These are phyloP conservation scores for Euthynnus affinis DNA, from an alignment of 2,797 vertebrate genomes.

Conservation along the genomic window DNA sequence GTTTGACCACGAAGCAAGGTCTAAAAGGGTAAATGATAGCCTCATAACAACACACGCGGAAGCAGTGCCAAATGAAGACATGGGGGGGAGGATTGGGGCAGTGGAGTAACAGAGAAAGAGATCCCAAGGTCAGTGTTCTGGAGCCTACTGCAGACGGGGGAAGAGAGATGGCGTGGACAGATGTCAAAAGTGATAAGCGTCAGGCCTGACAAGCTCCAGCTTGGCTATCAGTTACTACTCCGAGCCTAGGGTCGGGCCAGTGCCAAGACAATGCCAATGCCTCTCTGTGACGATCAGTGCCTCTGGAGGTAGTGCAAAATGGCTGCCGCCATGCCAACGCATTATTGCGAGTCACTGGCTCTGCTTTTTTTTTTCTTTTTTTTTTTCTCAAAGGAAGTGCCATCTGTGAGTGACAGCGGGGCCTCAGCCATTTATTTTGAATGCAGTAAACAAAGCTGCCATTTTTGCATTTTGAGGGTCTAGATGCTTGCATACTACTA, in stretches of 20 bases:
- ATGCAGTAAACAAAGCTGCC: conserved; percentile 81
- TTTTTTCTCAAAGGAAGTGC: conserved; percentile 76
- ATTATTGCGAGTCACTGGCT: conserved; percentile 79
- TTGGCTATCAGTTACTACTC: conserved; percentile 84
- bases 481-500: conserved; percentile 58
- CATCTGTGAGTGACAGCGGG: conserved; percentile 85
- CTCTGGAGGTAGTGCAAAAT: conserved; percentile 83
- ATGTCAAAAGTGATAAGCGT: conserved; percentile 90
- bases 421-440: conserved; percentile 78
- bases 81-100: conserved; percentile 37
- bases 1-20: conserved; percentile 59
- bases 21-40: conserved; percentile 67
- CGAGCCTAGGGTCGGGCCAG: conserved; percentile 82
- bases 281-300: conserved; percentile 82
- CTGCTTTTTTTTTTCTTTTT: conserved; percentile 47
- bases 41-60: conserved; percentile 50
- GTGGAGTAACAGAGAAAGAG: conserved; percentile 55
- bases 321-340: conserved; percentile 78
- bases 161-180: conserved; percentile 84
- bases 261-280: conserved; percentile 82
- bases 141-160: conserved; percentile 52
- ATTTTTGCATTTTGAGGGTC: conserved; percentile 70
- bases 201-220: conserved; percentile 86
- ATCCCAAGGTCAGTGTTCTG: conserved; percentile 78
- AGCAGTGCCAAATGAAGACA: conserved; percentile 59